A percentile compares a stretch with the other conserved stretches of the same genome.
Conservation (phyloP, 2,113 vertebrate genomes). For the Oreochromis spilurus region DNA sequence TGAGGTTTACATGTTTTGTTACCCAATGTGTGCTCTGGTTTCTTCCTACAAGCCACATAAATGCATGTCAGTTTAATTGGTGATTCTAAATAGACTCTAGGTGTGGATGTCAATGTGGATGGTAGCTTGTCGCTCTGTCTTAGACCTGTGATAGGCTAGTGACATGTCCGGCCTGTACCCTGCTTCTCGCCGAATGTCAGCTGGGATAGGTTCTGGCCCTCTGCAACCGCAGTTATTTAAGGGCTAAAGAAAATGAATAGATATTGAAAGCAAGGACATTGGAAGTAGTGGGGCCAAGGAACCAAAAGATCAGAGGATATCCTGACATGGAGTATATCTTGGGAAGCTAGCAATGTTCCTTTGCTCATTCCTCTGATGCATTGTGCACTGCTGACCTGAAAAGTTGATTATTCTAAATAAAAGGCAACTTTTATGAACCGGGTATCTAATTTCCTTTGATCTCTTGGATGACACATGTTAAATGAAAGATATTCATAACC, state of each 20-base stretch:
- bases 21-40: background rate
- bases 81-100: background rate
- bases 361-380: background rate
- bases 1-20: background rate
- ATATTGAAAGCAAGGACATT: background rate
- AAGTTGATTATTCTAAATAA: background rate
- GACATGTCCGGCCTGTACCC: background rate
- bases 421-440: background rate
- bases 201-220: background rate
- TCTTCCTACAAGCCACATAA: background rate
- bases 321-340: background rate
- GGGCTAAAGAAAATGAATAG: background rate
- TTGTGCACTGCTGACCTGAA: background rate
- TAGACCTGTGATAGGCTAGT: background rate
- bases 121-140: background rate
- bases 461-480: background rate
- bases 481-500: background rate
- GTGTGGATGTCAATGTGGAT: background rate
- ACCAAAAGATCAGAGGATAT: background rate
- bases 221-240: background rate
- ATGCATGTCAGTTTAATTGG: background rate
- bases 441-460: background rate
- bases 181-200: background rate
- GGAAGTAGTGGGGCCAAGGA: background rate
- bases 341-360: background rate